phyloP scores from a whole-genome alignment of 2,888 invertebrate species.

The Diloba caeruleocephala region DNA sequence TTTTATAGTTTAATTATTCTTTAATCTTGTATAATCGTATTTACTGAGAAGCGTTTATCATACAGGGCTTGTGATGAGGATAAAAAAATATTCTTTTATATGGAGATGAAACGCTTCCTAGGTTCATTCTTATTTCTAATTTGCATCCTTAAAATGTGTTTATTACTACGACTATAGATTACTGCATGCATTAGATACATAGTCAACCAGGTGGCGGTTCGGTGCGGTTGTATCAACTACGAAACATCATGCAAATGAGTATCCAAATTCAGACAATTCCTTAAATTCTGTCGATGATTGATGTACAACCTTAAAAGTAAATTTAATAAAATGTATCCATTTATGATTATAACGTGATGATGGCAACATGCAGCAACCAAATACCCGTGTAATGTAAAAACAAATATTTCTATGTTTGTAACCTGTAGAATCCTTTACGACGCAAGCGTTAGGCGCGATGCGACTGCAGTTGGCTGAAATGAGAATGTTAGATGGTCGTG shows the following conservation, averaged over 20 bases:
- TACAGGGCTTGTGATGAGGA: too few species aligned
- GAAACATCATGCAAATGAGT: constrained; percentile 23
- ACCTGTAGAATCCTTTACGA: constrained; percentile 74
- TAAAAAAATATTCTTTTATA: too few species aligned
- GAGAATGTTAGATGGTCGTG: constrained; percentile 69
- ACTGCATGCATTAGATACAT: constrained; percentile 20
- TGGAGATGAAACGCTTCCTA: too few species aligned
- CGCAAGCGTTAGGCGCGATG: constrained; percentile 72
- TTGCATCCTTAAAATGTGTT: too few species aligned
- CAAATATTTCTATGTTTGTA: constrained; percentile 58
- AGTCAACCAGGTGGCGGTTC: constrained; percentile 1
- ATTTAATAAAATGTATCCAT: not conserved
- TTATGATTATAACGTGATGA: constrained; percentile 17
- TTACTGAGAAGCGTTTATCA: too few species aligned
- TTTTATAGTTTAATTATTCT: too few species aligned
- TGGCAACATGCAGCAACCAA: constrained; percentile 60
- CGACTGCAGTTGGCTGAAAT: constrained; percentile 76
- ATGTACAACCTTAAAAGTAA: not conserved
- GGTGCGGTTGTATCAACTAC: constrained; percentile 13
- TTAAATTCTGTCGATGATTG: constrained; percentile 6
- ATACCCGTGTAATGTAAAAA: constrained; percentile 58
- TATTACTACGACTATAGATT: constrained; percentile 1
- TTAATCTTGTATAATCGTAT: too few species aligned
- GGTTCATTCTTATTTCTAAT: too few species aligned
- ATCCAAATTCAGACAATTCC: not conserved